Evolutionary conservation across 2,888 invertebrate genomes (phyloP), one percentile per base, ranked within the genome.

Genomic region (Apocheima hispidaria): DNA sequence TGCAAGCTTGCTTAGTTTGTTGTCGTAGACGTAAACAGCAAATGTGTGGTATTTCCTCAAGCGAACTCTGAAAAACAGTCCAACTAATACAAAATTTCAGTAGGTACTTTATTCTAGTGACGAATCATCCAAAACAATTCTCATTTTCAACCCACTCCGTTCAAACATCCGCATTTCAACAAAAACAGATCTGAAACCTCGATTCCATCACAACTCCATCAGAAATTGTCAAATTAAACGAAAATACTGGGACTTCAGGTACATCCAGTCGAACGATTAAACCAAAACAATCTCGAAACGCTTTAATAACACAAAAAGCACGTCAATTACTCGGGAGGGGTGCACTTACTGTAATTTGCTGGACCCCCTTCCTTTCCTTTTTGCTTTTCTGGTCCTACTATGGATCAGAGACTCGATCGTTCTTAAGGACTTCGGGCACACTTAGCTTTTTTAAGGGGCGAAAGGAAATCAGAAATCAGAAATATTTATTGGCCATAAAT

Each of bases 271-370:
- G 38, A 55, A 63, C 63, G 64, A 68, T 68, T 68, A 63, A 66
- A 66, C 52, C 63, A 60, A 66, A 68, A 68, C 68, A 66, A 64
- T 62, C 68, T 60, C 54, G 40, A 49, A 57, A 50, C 52, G 55
- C 26, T 63, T 65, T 61, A 68, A 66, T 63, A 63, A 66, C 57
- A 62, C 60, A 64, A 65, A 69, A 58, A 65, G 63, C 49, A 56
- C 48, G 60, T 64, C 64, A 62, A 69, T 69, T 62, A 65, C 48
- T 51, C 18, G 44, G 23, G 49, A 38, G 57, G 53, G 40, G 59
- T 53, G 58, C 59, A 65, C 60, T 69, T 66, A 63, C 53, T 56
- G 30, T 59, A 65, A 65, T 65, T 63, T 53, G 48, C 35, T 48
- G 40, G 35, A 56, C 49, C 43, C 54, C 43, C 55, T 44, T 36